Evolutionary conservation across 2,888 invertebrate species (phyloP).

Genomic region (Yponomeuta evonymella): DNA sequence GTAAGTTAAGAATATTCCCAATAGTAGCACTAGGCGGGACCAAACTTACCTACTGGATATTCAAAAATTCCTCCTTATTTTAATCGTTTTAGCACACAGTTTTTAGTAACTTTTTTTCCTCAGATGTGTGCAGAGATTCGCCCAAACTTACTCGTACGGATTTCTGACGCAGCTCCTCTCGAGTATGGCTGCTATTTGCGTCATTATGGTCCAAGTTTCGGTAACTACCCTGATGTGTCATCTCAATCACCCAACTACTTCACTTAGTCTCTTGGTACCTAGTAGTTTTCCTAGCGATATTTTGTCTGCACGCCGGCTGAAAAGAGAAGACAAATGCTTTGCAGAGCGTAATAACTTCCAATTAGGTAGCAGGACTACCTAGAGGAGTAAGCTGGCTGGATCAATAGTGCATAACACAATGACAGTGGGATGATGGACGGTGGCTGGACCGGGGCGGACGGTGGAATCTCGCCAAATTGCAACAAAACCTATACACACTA

Average conservation of each 20-base stretch:
- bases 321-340: neutral
- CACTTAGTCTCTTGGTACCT: neutral
- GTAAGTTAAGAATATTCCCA: too few species aligned
- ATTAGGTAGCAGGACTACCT: neutral
- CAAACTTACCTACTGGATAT: too few species aligned
- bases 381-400: neutral
- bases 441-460: slow-evolving; percentile 6
- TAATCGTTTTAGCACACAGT: too few species aligned
- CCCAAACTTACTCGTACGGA: slow-evolving; percentile 61
- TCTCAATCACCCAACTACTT: neutral
- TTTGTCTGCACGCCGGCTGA: neutral
- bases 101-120: slow-evolving; percentile 27
- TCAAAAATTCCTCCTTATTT: too few species aligned
- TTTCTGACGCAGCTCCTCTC: slow-evolving; percentile 70
- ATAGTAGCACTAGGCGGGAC: too few species aligned
- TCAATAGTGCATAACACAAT: slow-evolving; percentile 1
- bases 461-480: slow-evolving; percentile 1
- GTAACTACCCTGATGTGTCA: slow-evolving; percentile 33
- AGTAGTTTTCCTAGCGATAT: neutral
- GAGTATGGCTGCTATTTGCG: slow-evolving; percentile 69
- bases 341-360: slow-evolving; percentile 9
- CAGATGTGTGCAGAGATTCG: slow-evolving; percentile 66
- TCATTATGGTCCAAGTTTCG: slow-evolving; percentile 72
- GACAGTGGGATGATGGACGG: slow-evolving; percentile 14
- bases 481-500: neutral